Base-by-base conservation (phyloP, 2,797 vertebrate species). In the Pangasius djambal region DNA sequence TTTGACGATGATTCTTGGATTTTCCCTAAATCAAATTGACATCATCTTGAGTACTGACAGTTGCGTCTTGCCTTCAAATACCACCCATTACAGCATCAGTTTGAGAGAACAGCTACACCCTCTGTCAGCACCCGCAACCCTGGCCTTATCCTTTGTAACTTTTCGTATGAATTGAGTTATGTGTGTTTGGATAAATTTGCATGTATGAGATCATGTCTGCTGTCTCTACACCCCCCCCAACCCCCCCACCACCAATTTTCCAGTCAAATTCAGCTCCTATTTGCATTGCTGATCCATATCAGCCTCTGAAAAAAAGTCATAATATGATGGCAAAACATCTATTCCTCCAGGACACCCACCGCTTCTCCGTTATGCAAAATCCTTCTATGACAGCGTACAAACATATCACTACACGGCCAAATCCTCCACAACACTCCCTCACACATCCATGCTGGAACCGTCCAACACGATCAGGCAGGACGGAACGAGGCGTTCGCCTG, bases 401-500 rank as follows among this genome's bases (percentile, higher is more conserved):
- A 93, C 91, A 92, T 88, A 91, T 91, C 92, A 85, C 87, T 85
- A 86, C 84, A 74, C 84, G 90, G 90, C 92, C 92, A 92, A 95
- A 95, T 93, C 93, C 94, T 91, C 86, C 91, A 70, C 87, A 94
- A 94, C 91, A 92, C 89, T 91, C 81, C 83, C 89, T 70, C 88
- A 88, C 82, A 93, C 94, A 93, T 55, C 67, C 31, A 72, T 59
- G 57, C 28, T 10, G 55, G 31, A 61, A 40, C 70, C 57, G 15
- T 65, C 55, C 31, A 31, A 65, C 40, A 78, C 59, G 87, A 88
- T 89, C 91, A 74, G 88, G 22, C 57, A 77, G 85, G 89, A 90
- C 2, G 75, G 61, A 86, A 63, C 67, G 74, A 78, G 86, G 86
- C 89, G 91, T 92, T 92, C 89, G 93, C 93, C 90, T 90, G 90